Conservation (phyloP, 2,797 vertebrate species). For the Dendrocincla fuliginosa region DNA sequence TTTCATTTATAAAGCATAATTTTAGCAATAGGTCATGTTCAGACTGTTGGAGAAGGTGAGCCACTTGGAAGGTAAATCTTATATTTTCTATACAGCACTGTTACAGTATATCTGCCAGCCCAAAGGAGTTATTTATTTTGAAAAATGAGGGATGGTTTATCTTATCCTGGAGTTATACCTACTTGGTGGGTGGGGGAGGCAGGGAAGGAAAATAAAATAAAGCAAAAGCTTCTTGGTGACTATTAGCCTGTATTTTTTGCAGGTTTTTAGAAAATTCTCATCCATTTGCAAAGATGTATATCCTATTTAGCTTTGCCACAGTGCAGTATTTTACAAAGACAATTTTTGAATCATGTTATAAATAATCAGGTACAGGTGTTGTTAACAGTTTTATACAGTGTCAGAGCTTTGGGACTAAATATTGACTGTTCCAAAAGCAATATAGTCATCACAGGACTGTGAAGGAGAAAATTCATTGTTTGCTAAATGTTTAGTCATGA, state of each 20-base stretch:
- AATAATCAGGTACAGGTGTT: background rate
- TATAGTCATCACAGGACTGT: rapidly evolving
- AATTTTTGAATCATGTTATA: background rate
- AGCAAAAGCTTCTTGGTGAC: background rate
- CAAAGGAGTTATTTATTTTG: background rate
- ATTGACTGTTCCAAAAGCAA: background rate
- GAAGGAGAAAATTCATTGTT: background rate
- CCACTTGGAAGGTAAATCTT: background rate
- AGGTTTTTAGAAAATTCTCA: background rate
- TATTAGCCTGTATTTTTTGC: background rate
- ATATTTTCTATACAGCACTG: background rate
- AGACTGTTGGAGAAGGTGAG: background rate
- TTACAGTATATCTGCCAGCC: background rate
- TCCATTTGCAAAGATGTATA: background rate
- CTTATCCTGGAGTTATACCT: background rate
- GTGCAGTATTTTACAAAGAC: background rate
- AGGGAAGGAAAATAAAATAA: background rate
- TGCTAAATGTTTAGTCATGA: background rate
- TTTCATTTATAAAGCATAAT: background rate
- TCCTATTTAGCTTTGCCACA: background rate
- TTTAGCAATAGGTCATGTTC: background rate
- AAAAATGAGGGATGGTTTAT: background rate
- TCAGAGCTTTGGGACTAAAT: background rate
- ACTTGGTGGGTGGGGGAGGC: no score
- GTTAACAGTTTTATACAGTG: background rate